Percentiles rank a stretch among this genome's conserved stretches.
These are phyloP conservation scores for Marmota monax DNA, from an alignment of 2,113 vertebrate genomes.

Conservation along the genomic window DNA sequence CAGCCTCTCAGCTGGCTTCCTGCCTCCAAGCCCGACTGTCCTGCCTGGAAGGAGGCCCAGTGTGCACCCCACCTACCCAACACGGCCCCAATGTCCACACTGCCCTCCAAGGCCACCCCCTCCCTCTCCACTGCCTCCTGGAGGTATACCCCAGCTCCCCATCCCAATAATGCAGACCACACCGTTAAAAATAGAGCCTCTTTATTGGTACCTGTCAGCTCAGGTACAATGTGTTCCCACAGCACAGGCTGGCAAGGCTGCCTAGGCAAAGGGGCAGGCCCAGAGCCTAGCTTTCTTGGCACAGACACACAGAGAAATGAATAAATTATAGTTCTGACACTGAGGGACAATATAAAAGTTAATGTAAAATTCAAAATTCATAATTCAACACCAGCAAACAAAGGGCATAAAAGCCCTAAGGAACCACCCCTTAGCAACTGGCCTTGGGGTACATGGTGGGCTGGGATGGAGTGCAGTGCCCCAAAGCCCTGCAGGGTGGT, in stretches of 20 bases:
- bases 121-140: not conserved
- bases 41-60: not conserved
- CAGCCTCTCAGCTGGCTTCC: not conserved
- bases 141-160: not conserved
- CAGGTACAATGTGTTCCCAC: conserved; percentile 77
- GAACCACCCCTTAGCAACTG: not conserved
- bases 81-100: not conserved
- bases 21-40: not conserved
- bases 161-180: conserved; percentile 48
- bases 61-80: not conserved
- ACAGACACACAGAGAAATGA: conserved; percentile 74
- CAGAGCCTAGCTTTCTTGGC: conserved; percentile 71
- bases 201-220: conserved; percentile 79
- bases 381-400: not conserved
- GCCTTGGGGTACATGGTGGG: not conserved
- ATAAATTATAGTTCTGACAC: conserved; percentile 78
- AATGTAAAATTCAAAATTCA: conserved; percentile 55
- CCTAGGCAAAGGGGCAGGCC: conserved; percentile 52
- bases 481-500: not conserved
- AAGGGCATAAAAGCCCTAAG: not conserved
- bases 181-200: conserved; percentile 75
- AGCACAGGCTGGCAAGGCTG: conserved; percentile 53
- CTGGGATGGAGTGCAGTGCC: not conserved
- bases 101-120: not conserved
- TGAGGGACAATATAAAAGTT: conserved; percentile 64